These are phyloP conservation scores for Erethizon dorsatum DNA, from an alignment of 2,797 vertebrate genomes.

Conservation along the genomic window DNA sequence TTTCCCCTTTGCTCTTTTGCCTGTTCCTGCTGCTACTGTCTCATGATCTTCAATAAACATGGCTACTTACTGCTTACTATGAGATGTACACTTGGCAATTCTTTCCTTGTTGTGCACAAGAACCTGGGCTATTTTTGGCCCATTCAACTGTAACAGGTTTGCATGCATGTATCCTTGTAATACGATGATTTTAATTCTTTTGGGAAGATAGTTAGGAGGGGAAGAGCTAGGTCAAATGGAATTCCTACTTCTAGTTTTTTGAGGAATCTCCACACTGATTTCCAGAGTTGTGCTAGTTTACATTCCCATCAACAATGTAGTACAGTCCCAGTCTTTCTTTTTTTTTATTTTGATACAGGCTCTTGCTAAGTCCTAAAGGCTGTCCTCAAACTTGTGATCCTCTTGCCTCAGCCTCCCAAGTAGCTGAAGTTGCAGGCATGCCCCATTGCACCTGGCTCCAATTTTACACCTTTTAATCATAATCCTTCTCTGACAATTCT, in stretches of 20 bases:
- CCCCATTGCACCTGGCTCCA: not conserved
- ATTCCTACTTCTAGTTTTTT: not conserved
- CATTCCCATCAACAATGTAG: not conserved
- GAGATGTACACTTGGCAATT: not conserved
- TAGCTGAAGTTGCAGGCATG: not conserved
- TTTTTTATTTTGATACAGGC: not conserved
- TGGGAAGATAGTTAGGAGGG: not conserved
- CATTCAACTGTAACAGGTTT: not conserved
- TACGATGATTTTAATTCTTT: not conserved
- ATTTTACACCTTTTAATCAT: constrained; percentile 44
- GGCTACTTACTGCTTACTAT: not conserved
- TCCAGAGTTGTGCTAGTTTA: not conserved
- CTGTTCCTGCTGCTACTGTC: not conserved
- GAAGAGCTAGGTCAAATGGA: not conserved
- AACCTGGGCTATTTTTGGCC: not conserved
- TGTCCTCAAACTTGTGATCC: not conserved
- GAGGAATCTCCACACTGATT: not conserved
- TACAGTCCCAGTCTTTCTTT: not conserved
- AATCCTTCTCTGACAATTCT: not conserved
- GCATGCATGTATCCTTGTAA: not conserved
- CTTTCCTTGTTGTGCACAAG: not conserved
- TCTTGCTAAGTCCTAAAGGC: not conserved
- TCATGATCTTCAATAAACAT: not conserved
- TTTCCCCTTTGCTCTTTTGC: not conserved
- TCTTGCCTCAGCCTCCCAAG: not conserved